Conservation (phyloP, 92 coral and sea anemone genomes). For the Heliopora coerulea region DNA sequence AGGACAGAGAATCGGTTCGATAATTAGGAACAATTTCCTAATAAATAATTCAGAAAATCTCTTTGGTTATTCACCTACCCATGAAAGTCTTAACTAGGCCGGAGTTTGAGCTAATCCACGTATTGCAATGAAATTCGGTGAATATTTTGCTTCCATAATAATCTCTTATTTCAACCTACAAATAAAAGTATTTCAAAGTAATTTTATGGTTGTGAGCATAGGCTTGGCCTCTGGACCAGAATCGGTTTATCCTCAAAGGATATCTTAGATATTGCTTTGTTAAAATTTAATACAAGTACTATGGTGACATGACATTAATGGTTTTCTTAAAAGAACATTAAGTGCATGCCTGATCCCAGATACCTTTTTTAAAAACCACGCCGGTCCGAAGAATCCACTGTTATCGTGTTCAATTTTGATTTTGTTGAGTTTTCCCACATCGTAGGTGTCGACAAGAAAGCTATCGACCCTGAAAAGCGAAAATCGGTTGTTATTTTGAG, state of each 20-base stretch:
- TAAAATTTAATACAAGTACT: no score
- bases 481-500: no score
- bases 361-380: constrained; percentile 62
- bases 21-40: no score
- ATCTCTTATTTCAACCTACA: constrained; percentile 21
- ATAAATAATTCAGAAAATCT: no score
- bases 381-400: constrained; percentile 53
- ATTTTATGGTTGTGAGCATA: not conserved
- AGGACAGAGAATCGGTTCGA: no score
- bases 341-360: no score
- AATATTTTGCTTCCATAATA: not conserved
- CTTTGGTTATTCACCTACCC: no score
- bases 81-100: constrained; percentile 12
- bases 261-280: not conserved
- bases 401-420: constrained; percentile 64
- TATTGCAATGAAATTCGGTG: constrained; percentile 19
- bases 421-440: constrained; percentile 56
- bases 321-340: no score
- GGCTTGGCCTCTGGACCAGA: not conserved
- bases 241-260: no score
- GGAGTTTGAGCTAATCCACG: constrained; percentile 22
- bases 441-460: constrained; percentile 47
- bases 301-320: no score
- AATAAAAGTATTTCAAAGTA: not conserved
- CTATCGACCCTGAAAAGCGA: constrained; percentile 45